Base-by-base conservation (phyloP, 2,888 invertebrate genomes). In the Psococerastis gibbosa region DNA sequence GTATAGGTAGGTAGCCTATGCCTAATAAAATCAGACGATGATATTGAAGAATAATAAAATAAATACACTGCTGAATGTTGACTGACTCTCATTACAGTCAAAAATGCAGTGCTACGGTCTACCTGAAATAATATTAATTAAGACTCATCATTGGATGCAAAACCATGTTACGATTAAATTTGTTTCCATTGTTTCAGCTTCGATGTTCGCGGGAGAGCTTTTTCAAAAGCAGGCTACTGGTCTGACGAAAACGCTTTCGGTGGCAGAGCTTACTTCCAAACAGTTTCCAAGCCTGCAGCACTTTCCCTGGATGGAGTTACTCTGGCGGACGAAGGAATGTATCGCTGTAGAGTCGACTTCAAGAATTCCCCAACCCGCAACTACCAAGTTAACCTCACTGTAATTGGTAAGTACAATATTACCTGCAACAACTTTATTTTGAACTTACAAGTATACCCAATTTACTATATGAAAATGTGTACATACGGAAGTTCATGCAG, bases 281-380 rank as follows among this genome's bases (percentile, higher is more conserved):
- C 59, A 57, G 23, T 60, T 55, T 42, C 64, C 18, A 33, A 33
- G n/a, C 44, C 46, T 4, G 46, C 46, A 2, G 22, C 17, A 13
- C 41, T 46, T 11, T 15, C 22, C 15, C 15, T 48, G 3, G 46
- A 48, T 22, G 33, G 46, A 15, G 48, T 48, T 5, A 48, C 49
- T 34, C 47, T 52, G 13, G 50, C 49, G 17, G 52, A 53, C 43
- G 51, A 53, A 41, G 53, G 52, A 6, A 45, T 63, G 48, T 69
- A 68, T 52, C 59, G 67, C 42, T 69, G 67, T 53, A 56, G 68
- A 41, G 67, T 69, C 20, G 68, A 68, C 55, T 69, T 68, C 55
- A 61, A 59, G 49, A 63, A 65, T 49, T 64, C 67, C 18, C 67
- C 67, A 11, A 69, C 69, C 35, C 60, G 66, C 51, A 68, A 68